Conservation (phyloP, 2,113 vertebrate genomes). For the Rattus rattus region DNA sequence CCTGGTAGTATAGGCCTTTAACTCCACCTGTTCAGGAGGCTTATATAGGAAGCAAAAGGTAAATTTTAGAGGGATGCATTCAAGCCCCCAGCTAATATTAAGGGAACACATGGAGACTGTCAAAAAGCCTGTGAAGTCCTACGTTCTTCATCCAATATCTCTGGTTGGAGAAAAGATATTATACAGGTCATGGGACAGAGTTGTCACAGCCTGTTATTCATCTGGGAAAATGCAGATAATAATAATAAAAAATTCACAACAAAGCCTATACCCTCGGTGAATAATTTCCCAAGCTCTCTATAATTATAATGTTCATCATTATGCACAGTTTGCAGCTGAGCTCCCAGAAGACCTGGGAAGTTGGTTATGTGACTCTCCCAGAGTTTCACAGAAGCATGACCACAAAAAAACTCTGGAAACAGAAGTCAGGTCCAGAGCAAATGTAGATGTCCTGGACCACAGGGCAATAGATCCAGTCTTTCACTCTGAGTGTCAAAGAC, state of each 20-base stretch:
- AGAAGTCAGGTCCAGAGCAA: neutral
- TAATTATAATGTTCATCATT: conserved; percentile 53
- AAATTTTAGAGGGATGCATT: neutral
- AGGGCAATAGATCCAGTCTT: neutral
- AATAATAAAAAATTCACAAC: conserved; percentile 43
- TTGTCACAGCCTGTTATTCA: neutral
- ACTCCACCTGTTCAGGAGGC: neutral
- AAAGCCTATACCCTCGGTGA: conserved; percentile 23
- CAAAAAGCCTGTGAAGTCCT: neutral
- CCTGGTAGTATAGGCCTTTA: neutral
- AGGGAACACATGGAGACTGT: neutral
- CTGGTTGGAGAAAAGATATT: neutral
- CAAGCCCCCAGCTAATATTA: neutral
- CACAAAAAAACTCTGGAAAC: neutral
- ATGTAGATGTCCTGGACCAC: neutral
- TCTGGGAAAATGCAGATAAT: conserved; percentile 4
- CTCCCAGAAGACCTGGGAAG: conserved; percentile 51
- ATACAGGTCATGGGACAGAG: neutral
- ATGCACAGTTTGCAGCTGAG: conserved; percentile 49
- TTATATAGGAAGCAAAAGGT: neutral
- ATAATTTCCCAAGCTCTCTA: conserved; percentile 51
- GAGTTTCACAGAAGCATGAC: neutral
- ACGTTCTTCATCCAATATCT: neutral
- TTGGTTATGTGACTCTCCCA: neutral
- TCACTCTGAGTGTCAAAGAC: neutral